Base-by-base conservation (phyloP, 2,888 invertebrate species). In the Anorthoa munda region DNA sequence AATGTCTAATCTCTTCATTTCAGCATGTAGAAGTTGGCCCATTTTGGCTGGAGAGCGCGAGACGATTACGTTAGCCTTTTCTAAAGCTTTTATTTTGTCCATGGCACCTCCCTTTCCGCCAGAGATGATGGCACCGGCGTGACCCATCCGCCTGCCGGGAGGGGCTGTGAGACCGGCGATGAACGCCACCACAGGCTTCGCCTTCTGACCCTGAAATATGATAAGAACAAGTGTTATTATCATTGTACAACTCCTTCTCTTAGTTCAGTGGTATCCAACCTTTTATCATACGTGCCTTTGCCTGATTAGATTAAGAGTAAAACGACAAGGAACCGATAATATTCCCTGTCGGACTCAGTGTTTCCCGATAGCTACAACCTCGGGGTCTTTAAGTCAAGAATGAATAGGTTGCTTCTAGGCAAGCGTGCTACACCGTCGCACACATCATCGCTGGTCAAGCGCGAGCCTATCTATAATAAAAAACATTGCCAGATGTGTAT, bases 81-180 rank as follows among this genome's bases (percentile, higher is more conserved):
- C 98, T 80, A 99, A 96, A 74, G 99, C 99, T 89, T 98, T 98
- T 86, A 99, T 99, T 97, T 99, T 99, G 92, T 99, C 99, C 95
- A 98, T 98, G 74, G 99, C 99, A 70, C 99, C 99, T 82, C 99
- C 99, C 94, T 99, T 99, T 66, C 99, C 99, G 21, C 99, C 99
- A 1, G 99, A 99, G 92, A 99, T 99, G 90, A 99, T 99, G 84
- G 99, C 99, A 86, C 99, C 99, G 77, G 99, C 99, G 94, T 99
- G 99, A 59, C 99, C 99, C 99, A 99, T 99, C 92, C 99, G 97
- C 89, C 99, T 97, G 70, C 99, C 99, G 60, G 99, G 99, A 23
- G 99, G 99, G 18, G 99, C 99, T 17, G 99, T 99, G 79, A 99
- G 94, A 75, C 99, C 99, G 88, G 99, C 99, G 94, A 99, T 99